phyloP scores from a whole-genome alignment of 2,888 invertebrate species.

The Oxystoma pomonae region DNA sequence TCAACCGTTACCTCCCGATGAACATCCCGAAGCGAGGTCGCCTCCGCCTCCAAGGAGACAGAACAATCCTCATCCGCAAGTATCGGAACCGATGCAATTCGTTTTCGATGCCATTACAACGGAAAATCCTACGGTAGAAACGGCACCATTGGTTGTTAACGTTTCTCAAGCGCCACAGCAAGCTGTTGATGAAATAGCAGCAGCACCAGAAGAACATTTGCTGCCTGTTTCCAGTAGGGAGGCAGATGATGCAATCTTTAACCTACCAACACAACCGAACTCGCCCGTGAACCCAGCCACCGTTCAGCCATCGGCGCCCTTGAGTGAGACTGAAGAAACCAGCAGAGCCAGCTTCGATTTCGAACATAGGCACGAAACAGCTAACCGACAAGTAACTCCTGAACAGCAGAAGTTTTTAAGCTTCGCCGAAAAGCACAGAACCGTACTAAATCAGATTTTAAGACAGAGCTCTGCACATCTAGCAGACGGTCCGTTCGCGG shows the following conservation, averaged over 20 bases:
- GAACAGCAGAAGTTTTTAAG: conserved; percentile 71
- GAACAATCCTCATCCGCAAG: neutral
- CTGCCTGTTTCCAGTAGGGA: neutral
- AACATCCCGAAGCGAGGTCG: neutral
- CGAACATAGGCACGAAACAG: conserved; percentile 18
- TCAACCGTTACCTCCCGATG: conserved; percentile 11
- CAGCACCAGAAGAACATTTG: neutral
- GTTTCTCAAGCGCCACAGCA: neutral
- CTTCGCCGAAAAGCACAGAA: conserved; percentile 84
- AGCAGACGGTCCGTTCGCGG: conserved; percentile 83
- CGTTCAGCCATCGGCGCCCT: neutral
- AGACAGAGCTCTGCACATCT: conserved; percentile 74
- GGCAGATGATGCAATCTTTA: neutral
- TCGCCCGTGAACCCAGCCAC: neutral
- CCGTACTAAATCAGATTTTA: conserved; percentile 84
- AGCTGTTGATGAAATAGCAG: neutral
- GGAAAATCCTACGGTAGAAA: neutral
- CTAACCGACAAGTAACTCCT: conserved; percentile 34
- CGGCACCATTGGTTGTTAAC: neutral
- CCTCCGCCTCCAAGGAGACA: neutral
- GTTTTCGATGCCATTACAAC: neutral
- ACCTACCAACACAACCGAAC: neutral
- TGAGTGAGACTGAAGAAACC: neutral
- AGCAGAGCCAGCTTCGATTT: conserved; percentile 18
- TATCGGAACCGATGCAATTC: neutral